Percentiles rank a stretch among this genome's conserved stretches.
Conservation (phyloP, 2,797 vertebrate species). For the Chiroxiphia lanceolata region DNA sequence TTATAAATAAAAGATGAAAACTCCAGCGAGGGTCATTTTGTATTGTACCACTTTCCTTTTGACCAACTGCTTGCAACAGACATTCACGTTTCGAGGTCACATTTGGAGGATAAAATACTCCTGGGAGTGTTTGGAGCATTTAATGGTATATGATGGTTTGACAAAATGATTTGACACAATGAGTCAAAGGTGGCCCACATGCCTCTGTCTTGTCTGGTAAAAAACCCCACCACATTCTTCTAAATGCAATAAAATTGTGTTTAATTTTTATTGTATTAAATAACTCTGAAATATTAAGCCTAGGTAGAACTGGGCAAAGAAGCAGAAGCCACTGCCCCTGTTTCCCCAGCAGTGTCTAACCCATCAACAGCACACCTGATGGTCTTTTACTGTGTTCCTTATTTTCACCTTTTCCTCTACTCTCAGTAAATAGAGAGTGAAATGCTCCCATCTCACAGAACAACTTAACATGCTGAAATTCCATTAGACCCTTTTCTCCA, state of each 20-base stretch:
- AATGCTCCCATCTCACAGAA: neutral
- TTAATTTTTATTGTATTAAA: neutral
- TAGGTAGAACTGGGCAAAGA: neutral
- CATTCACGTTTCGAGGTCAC: neutral
- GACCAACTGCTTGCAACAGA: neutral
- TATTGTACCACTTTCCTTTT: neutral
- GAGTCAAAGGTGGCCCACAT: neutral
- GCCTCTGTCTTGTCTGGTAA: neutral
- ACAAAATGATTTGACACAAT: neutral
- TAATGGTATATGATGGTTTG: accelerated
- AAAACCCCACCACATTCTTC: accelerated
- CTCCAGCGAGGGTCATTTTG: neutral
- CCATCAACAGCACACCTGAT: neutral
- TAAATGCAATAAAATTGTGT: neutral
- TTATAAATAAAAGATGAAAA: neutral
- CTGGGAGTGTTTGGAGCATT: neutral
- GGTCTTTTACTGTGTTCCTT: neutral
- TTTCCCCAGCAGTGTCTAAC: neutral
- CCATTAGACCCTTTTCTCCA: neutral
- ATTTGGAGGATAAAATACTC: neutral
- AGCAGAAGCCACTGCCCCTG: neutral
- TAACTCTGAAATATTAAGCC: neutral
- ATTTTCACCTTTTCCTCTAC: neutral
- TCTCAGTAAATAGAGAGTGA: neutral
- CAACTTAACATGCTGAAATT: neutral